Base-by-base conservation (phyloP, 2,113 vertebrate genomes). In the Thunnus maccoyii region DNA sequence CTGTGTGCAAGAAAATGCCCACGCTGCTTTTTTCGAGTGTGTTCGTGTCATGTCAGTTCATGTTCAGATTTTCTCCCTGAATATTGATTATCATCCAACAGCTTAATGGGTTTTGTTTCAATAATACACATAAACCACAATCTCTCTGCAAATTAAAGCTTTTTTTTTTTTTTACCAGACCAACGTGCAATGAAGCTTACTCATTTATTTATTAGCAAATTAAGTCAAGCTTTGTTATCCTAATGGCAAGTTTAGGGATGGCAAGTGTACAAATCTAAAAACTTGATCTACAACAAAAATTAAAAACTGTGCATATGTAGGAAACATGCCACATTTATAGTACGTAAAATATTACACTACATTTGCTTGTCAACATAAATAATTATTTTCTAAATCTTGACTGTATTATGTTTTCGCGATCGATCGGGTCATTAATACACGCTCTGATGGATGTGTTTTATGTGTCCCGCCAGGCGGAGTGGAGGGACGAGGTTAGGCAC, bases 401-500 rank as follows among this genome's bases (percentile, higher is more conserved):
- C 36, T 8, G 36, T 41, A 9, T 9, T 7, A 41, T 41, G 4
- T n/a, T 50, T 17, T 8, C 10, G 17, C 18, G 17, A 32, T 27
- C 27, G 36, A 41, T 41, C 0, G 3, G 12, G 17, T 52, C 14
- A 11, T 65, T 47, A 7, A n/a, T 4, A 5, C 3, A 0, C 44
- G 46, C 3, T 67, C 22, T 82, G 54, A 82, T 20, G 20, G 36
- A 13, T 66, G 15, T 6, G 52, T 76, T 81, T 63, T 48, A 3
- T 63, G 60, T 86, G 66, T 77, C n/a, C 27, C 15, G 2, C 1
- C 90, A 99, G 98, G 98, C 93, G 22, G 97, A 98, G 88, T 99
- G 98, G 98, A 95, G 98, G 1, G 97, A 98, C 72, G 98, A 99
- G 89, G 98, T 99, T 84, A 97, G 97, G 90, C 95, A 97, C 70